Evolutionary conservation across 2,113 vertebrate species (phyloP), one percentile per base, ranked within the genome.

Genomic region (Hystrix cristata): DNA sequence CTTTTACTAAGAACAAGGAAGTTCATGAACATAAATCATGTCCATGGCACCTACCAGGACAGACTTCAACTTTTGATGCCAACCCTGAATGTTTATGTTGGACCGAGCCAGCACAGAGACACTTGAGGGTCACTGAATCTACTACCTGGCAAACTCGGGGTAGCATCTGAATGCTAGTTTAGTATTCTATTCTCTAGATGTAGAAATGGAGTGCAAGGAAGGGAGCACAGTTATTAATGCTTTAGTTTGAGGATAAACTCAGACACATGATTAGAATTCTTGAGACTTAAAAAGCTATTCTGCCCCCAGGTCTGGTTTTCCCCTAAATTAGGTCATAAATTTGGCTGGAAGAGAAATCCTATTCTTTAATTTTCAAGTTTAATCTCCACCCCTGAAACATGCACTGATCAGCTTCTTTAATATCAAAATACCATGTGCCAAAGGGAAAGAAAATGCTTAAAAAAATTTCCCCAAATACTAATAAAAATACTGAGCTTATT

Each of bases 291-390:
- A 31, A 65, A 72, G 60, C 55, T 62, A 19, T 82, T 92, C 38
- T 71, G 67, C 46, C 27, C n/a, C 48, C 71, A 43, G 16, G 48
- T 87, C 93, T 94, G 97, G 95, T 67, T 97, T 97, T 91, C 89
- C 85, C 88, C 97, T 97, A 86, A 89, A 59, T 95, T 81, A 97
- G 74, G n/a, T 94, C 94, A 96, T 62, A 72, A 62, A 94, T 95
- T 62, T 46, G 4, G 48, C 64, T 53, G 60, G 46, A 89, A 95
- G 59, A 91, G 15, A 91, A 86, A 87, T 76, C 46, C 23, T 69
- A 2, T 89, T 87, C 71, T 95, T 96, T 95, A 65, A 85, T 71
- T 62, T 51, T 38, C 90, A 91, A 91, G 21, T 81, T 79, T 72
- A 67, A 53, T 19, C 7, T 5, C 51, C 3, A 0, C 11, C 15